Evolutionary conservation across 2,888 invertebrate genomes (phyloP), one percentile per base, ranked within the genome.

Genomic region (Drosophila kambysellisi): DNA sequence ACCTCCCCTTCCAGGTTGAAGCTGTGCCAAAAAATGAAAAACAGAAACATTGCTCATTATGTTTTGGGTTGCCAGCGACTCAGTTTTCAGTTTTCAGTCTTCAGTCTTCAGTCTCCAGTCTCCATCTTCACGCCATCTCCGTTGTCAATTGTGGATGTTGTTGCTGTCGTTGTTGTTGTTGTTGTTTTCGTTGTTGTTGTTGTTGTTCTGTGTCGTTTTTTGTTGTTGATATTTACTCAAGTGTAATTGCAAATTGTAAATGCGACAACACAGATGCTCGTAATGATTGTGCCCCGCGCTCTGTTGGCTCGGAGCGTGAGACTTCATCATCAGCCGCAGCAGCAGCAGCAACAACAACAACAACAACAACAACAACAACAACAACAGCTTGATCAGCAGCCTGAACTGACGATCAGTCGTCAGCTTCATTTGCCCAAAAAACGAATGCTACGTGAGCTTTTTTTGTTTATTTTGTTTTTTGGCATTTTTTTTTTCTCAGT

Each of bases 211-310:
- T 64, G 65, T 61, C 56, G 43, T 12, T 56, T 70, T 61, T 46
- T 25, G 57, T 64, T 87, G 86, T 89, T 91, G 84, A 83, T 88
- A 84, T 89, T 89, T 89, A 84, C 81, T 84, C 89, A 91, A 88
- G 89, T 90, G 89, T 88, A 90, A 90, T 90, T 90, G 88, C 91
- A 82, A 88, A 91, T 91, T 90, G 91, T 89, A 90, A 90, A 90
- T 83, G 85, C 87, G 90, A 89, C 90, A 85, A 89, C 89, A 84
- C 83, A 84, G 83, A 84, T 84, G 83, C 89, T 82, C 87, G 71
- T 78, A 76, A 83, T 87, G 82, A 82, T 84, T 66, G 74, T 77
- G 70, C 54, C 65, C 39, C 53, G 51, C 62, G n/a, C 54, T 57
- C 59, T 73, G 78, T 35, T 69, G 75, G 53, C 80, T 72, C 54